These are phyloP conservation scores for Nomada goodeniana DNA, from an alignment of 2,888 invertebrate species.

Conservation along the genomic window DNA sequence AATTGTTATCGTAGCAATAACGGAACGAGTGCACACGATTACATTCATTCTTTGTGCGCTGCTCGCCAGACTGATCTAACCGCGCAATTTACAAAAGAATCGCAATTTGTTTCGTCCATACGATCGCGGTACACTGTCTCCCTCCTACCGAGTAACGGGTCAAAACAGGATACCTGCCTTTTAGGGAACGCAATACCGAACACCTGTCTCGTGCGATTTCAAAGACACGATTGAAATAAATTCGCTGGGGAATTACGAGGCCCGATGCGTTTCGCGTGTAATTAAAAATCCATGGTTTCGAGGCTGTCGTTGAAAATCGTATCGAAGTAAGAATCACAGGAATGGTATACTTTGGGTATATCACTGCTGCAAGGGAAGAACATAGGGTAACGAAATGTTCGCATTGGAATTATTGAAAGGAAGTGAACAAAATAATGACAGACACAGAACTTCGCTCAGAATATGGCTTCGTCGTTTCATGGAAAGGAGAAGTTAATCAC, in stretches of 20 bases:
- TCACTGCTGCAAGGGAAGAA: too few relatives aligned
- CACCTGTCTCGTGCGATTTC: slow-evolving; percentile 6
- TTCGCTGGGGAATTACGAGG: background rate
- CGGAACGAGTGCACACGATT: slow-evolving; percentile 44
- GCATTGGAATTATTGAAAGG: too few relatives aligned
- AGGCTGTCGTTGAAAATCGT: background rate
- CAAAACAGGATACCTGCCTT: slow-evolving; percentile 15
- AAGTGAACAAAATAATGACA: too few relatives aligned
- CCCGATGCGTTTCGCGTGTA: background rate
- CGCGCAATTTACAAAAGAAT: slow-evolving; percentile 44
- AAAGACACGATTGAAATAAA: slow-evolving; percentile 11
- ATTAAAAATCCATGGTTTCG: background rate
- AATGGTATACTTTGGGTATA: too few relatives aligned
- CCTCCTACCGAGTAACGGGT: slow-evolving; percentile 7
- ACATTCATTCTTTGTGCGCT: slow-evolving; percentile 37
- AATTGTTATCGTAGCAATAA: slow-evolving; percentile 53
- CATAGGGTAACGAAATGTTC: too few relatives aligned
- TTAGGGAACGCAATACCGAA: background rate
- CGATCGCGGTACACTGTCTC: background rate
- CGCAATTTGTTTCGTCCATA: slow-evolving; percentile 20
- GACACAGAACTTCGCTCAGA: background rate
- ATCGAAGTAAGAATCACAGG: background rate
- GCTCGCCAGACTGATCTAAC: slow-evolving; percentile 27
- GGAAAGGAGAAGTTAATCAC: slow-evolving; percentile 23
- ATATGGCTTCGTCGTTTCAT: background rate